Base-by-base conservation (phyloP, 1,140 invertebrate species). In the Triops longicaudatus region DNA sequence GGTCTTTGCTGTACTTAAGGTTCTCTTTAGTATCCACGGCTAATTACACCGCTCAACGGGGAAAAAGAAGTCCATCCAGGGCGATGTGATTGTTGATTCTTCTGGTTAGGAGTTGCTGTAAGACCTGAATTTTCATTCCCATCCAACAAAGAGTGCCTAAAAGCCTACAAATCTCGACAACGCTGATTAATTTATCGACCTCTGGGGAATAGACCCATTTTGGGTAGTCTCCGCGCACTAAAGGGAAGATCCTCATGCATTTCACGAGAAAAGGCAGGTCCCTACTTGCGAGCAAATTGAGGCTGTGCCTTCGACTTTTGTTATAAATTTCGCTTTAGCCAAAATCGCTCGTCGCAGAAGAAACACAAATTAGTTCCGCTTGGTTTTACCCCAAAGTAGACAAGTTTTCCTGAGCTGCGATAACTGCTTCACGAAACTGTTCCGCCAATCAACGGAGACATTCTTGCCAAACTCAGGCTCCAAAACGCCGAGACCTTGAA, bases 181-280 rank as follows among this genome's bases (percentile, higher is more conserved):
- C 50, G 50, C 50, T 63, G 50, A 63, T 63, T 63, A 63, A 63
- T 63, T 63, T 63, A 63, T 63, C 50, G 50, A 63, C 50, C 50
- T 63, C 50, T 22, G 22, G 50, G 50, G 50, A 63, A 17, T n/a
- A n/a, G 22, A 63, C 50, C 14, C 17, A 63, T 63, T 63, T 22
- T 14, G 14, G 50, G n/a, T 6, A 63, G 50, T 22, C 50, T 22
- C 6, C 50, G 22, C 50, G 22, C 50, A 63, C 50, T 0, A 63
- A 9, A 14, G 22, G 50, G 50, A 63, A 63, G 50, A 63, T 22
- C 10, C 22, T n/a, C n/a, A 14, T 37, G 22, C 22, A 63, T 63
- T 63, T n/a, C 50, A n/a, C 14, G 17, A 63, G 22, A 63, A 22
- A 22, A 63, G 50, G 17, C 50, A 63, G 14, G 50, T 63, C 22